Conservation (phyloP, 2,888 invertebrate species). For the Ischnus inquisitorius region DNA sequence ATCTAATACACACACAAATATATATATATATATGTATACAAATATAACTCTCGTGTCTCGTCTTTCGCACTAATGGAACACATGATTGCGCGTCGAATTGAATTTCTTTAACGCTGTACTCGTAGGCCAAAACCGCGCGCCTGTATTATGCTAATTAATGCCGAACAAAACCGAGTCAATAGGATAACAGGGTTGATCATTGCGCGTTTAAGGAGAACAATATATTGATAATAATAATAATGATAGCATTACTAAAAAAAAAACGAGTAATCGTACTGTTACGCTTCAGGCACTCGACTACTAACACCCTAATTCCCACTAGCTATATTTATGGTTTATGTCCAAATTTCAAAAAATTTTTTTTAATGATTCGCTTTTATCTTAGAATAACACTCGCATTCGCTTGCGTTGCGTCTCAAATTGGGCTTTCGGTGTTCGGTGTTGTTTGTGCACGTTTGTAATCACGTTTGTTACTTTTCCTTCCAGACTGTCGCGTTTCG, state of each 20-base stretch:
- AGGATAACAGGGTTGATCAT: conserved; percentile 60
- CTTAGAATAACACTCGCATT: conserved; percentile 62
- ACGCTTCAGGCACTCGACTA: conserved; percentile 69
- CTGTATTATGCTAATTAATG: conserved; percentile 52
- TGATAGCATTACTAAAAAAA: conserved; percentile 3
- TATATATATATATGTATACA: conserved; percentile 9
- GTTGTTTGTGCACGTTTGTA: conserved; percentile 77
- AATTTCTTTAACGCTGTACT: conserved; percentile 44
- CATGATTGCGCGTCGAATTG: conserved; percentile 41
- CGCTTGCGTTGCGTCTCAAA: conserved; percentile 72
- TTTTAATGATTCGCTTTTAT: conserved; percentile 49
- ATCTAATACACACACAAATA: conserved; percentile 15
- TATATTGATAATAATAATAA: conserved; percentile 38
- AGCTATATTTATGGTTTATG: conserved; percentile 65
- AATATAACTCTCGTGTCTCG: conserved; percentile 28
- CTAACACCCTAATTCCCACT: conserved; percentile 68
- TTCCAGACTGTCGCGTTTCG: conserved; percentile 65
- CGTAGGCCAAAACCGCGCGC: conserved; percentile 42
- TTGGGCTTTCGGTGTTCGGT: conserved; percentile 80
- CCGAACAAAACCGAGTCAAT: conserved; percentile 40
- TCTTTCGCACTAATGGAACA: conserved; percentile 58
- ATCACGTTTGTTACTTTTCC: conserved; percentile 57
- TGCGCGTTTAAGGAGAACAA: conserved; percentile 35
- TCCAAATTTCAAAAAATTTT: conserved; percentile 63
- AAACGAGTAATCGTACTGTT: conserved; percentile 45